Conservation (phyloP, 1,140 invertebrate species). For the Zelostemma sp. region DNA sequence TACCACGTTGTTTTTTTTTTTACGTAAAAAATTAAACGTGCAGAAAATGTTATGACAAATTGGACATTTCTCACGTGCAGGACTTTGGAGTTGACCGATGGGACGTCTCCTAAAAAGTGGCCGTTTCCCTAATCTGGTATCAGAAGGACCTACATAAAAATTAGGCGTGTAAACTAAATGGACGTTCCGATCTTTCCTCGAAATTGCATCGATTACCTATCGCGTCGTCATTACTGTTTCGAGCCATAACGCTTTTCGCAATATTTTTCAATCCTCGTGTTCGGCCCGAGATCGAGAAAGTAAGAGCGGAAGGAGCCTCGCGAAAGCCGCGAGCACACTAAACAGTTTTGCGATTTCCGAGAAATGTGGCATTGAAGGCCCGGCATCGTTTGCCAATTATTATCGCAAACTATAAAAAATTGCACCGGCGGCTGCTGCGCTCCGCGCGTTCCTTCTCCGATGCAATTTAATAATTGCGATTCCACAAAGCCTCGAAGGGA, state of each 20-base stretch:
- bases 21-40: not conserved
- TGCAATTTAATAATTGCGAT: conserved; percentile 1
- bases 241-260: no score
- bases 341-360: conserved; percentile 28
- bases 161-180: no score
- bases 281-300: no score
- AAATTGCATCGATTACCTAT: not conserved
- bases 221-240: no score
- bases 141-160: conserved; percentile 45
- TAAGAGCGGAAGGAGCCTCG: conserved; percentile 24
- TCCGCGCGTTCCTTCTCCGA: not conserved
- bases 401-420: conserved; percentile 30
- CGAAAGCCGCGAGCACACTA: conserved; percentile 38
- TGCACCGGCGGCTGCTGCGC: not conserved
- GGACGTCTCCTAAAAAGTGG: conserved; percentile 44
- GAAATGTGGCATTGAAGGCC: conserved; percentile 44
- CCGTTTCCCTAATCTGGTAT: conserved; percentile 33
- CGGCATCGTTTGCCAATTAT: conserved; percentile 44
- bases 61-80: conserved; percentile 35
- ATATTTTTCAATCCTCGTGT: no score
- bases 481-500: conserved; percentile 15
- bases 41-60: no score
- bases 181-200: no score
- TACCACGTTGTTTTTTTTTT: not conserved
- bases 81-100: conserved; percentile 39